Percentiles rank a stretch among this genome's conserved stretches.
Conservation (phyloP, 2,888 invertebrate species). For the Chesias legatella region DNA sequence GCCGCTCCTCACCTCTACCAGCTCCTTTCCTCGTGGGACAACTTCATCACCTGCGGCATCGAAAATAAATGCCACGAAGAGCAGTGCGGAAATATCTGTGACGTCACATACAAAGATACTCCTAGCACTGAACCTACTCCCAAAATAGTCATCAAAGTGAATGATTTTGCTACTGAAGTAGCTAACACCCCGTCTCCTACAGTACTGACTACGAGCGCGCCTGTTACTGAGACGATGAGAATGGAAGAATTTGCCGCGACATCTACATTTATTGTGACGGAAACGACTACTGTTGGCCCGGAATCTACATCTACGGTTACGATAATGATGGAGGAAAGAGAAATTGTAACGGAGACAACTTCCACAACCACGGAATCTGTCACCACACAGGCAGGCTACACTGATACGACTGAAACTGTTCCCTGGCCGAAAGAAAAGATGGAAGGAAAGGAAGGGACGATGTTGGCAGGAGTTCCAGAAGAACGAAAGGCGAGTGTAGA, state of each 20-base stretch:
- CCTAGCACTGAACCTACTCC: background rate
- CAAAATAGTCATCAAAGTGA: too few species aligned
- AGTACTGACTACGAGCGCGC: background rate
- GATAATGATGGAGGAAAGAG: background rate
- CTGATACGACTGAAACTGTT: background rate
- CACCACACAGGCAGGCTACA: background rate
- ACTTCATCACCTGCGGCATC: constrained; percentile 54
- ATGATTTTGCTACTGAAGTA: too few species aligned
- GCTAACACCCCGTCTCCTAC: background rate
- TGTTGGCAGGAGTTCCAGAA: constrained; percentile 27
- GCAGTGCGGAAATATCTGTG: constrained; percentile 49
- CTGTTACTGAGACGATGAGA: constrained; percentile 3
- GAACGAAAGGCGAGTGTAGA: constrained; percentile 37
- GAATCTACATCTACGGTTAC: background rate
- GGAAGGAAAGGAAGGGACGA: too few species aligned
- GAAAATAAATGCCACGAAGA: constrained; percentile 51
- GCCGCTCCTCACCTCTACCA: constrained; percentile 63
- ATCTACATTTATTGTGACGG: background rate
- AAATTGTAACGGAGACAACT: background rate
- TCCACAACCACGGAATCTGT: background rate
- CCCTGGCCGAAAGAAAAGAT: constrained; percentile 40
- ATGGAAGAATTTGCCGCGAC: constrained; percentile 1
- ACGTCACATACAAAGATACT: constrained; percentile 51
- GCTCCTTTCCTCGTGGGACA: constrained; percentile 51
- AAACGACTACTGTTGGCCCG: background rate